These are phyloP conservation scores for Falco rusticolus DNA, from an alignment of 2,797 vertebrate species.

Conservation along the genomic window DNA sequence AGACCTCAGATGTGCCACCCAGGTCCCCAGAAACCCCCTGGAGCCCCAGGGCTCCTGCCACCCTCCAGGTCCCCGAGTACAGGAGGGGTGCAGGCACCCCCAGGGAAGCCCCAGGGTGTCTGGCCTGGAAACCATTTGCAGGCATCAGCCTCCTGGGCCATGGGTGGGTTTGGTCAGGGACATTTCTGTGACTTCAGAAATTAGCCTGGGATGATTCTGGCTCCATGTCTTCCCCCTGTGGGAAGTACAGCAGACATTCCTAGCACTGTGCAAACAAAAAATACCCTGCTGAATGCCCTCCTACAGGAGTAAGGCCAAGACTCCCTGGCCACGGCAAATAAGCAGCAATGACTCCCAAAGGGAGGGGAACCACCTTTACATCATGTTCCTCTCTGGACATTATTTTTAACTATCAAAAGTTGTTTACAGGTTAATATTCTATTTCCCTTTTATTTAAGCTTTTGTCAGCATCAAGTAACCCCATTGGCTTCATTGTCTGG, in stretches of 20 bases:
- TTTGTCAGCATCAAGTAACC: neutral
- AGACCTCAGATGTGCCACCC: neutral
- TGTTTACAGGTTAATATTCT: neutral
- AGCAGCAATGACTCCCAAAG: neutral
- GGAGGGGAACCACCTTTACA: neutral
- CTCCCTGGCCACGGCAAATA: neutral
- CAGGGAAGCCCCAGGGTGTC: neutral
- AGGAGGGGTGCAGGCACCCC: neutral
- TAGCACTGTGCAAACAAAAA: neutral
- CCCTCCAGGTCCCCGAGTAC: fast-evolving
- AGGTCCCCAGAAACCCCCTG: neutral
- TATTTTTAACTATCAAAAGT: neutral
- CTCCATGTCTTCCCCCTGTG: neutral
- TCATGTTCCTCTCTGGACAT: neutral
- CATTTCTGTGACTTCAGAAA: neutral
- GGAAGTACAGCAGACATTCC: neutral
- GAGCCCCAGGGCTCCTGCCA: neutral
- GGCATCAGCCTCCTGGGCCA: neutral
- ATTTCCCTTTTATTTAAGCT: neutral
- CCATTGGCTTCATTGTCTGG: neutral
- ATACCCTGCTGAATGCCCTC: neutral
- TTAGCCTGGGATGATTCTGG: neutral
- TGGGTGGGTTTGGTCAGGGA: neutral
- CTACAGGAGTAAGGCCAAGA: neutral
- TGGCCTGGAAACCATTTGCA: neutral